Evolutionary conservation across 2,888 invertebrate species (phyloP), one percentile per base, ranked within the genome.

Genomic region (Drosophila neutralis): DNA sequence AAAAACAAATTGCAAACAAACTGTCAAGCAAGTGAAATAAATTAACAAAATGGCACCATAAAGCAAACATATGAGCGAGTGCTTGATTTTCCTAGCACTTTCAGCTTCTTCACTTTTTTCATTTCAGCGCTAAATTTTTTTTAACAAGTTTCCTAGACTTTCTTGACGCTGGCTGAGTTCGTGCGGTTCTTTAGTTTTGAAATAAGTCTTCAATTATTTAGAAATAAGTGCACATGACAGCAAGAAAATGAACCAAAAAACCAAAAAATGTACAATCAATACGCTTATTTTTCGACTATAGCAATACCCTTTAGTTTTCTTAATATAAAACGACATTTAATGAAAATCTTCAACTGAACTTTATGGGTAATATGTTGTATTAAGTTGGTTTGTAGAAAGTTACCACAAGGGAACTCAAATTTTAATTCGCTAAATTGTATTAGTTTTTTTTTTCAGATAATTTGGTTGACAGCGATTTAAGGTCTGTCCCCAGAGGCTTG

Each of bases 1-100:
- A 45, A 21, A 7, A 74, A 70, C 69, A 74, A 75, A 66, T 68
- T 58, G 68, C 77, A 80, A 83, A 64, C 79, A 87, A 87, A 87
- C 89, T 87, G 87, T 83, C 89, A 83, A 79, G 85, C 81, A 89
- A 89, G 83, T 85, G 82, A 87, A 79, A 87, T 89, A 87, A 87
- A 89, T 87, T 89, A 89, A 85, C 82, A 82, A 85, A 87, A 89
- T 87, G 80, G 89, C 78, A 80, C 82, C 82, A 83, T 87, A 87
- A 85, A 87, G 83, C 82, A 82, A 83, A 87, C 79, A 83, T 87
- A 89, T 82, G 87, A 89, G 81, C 63, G 79, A 79, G 79, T 63
- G 66, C 83, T 87, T 86, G 83, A 84, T 86, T 88, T 81, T 82
- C 63, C 42, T 56, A 68, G 69, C 60, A 29, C 18, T 57, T 57